Evolutionary conservation across 92 coral and sea anemone genomes (phyloP).

Genomic region (Pocillopora grandis): DNA sequence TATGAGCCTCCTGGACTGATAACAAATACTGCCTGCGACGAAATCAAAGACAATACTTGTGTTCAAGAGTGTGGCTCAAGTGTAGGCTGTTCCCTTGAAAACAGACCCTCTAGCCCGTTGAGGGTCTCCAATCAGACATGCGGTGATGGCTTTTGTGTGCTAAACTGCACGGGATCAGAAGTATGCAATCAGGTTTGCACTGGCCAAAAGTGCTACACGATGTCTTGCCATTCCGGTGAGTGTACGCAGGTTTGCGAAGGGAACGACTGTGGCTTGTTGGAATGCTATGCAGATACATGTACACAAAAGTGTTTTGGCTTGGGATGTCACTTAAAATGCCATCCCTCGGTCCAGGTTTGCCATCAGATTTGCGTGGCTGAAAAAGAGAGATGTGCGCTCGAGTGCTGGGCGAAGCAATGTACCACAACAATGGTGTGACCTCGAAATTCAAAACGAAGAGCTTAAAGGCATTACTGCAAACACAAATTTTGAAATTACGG

Average conservation of each 20-base stretch:
- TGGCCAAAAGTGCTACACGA: conserved; percentile 65
- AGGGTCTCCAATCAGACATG: conserved; percentile 81
- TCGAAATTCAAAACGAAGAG: not conserved
- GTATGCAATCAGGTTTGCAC: conserved; percentile 72
- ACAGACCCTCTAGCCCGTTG: conserved; percentile 58
- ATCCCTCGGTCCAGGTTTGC: conserved; percentile 67
- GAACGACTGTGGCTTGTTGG: conserved; percentile 66
- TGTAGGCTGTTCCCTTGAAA: conserved; percentile 67
- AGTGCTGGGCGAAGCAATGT: conserved; percentile 74
- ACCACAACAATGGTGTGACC: conserved; percentile 41
- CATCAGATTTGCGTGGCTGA: conserved; percentile 77
- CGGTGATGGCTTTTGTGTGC: conserved; percentile 67
- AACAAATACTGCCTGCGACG: conserved; percentile 45
- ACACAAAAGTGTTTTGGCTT: conserved; percentile 71
- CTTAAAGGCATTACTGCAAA: not conserved
- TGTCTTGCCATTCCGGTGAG: conserved; percentile 68
- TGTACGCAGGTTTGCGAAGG: conserved; percentile 79
- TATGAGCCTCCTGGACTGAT: conserved; percentile 56
- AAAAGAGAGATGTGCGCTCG: conserved; percentile 66
- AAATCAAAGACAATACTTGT: conserved; percentile 56
- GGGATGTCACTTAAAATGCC: conserved; percentile 76
- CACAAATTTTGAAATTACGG: not conserved
- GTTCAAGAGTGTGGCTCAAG: conserved; percentile 56
- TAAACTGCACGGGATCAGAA: conserved; percentile 70
- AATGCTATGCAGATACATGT: conserved; percentile 75